Base-by-base conservation (phyloP, 1,140 invertebrate genomes). In the Drosophila ercepeae region DNA sequence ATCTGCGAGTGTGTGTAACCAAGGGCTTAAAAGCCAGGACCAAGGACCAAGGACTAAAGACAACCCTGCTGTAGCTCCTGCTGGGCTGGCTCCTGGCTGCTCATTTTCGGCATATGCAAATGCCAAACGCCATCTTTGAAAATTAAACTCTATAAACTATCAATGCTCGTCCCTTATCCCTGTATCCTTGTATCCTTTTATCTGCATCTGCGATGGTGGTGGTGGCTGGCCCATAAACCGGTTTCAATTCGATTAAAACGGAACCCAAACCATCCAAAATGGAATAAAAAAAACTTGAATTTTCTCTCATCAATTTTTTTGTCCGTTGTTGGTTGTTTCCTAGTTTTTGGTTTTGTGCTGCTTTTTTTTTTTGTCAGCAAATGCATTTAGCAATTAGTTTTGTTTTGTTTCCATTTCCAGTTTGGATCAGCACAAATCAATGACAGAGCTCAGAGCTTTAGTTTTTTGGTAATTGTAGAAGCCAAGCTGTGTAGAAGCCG, bases 231-330 rank as follows among this genome's bases (percentile, higher is more conserved):
- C 70, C 57, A 23, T 23, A 57, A 84, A 84, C 79, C 79, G 79
- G 79, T 84, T 84, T 84, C 75, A 41, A 84, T 79, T 84, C 75
- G 79, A 84, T 84, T 84, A 84, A 84, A 78, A 73, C 78, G 59
- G 42, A 54, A 79, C 64, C 55, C 25, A 67, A 75, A 39, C 36
- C 39, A 39, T 36, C 32, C 34, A 58, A 39, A 36, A 36, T n/a
- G 4, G 4, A 34, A 13, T 4, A 46, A 57, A 69, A 76, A 19
- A 61, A 60, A 68, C 64, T 45, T 46, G 60, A 67, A 67, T 68
- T 67, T 39, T 53, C 39, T 45, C 49, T 67, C 61, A 67, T 67
- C 60, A 21, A 41, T 41, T 65, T 61, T 29, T 42, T 36, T n/a
- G n/a, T n/a, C n/a, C n/a, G n/a, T n/a, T n/a, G n/a, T n/a, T n/a